Base-by-base conservation (phyloP, 2,888 invertebrate species). In the Spisula subtruncata region DNA sequence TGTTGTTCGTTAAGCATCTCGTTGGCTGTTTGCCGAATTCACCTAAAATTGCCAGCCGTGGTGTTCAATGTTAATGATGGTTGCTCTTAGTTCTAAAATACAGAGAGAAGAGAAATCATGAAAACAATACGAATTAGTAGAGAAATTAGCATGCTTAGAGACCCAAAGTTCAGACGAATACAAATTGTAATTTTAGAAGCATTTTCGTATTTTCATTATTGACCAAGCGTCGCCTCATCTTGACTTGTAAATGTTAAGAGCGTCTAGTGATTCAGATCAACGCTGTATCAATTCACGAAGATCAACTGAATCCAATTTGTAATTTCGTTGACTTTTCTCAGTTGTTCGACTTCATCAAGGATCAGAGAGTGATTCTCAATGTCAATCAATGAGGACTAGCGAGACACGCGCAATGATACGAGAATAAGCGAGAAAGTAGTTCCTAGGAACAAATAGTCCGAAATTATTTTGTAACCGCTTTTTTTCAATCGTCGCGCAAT, bases 271-370 rank as follows among this genome's bases (percentile, higher is more conserved):
- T 51, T 71, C 51, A 75, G 32, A 71, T 84, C 84, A 41, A 6
- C 79, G 16, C 32, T 29, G 60, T 85, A 85, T 85, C 80, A 80
- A 54, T 85, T 88, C 83, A 79, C 41, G 14, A 48, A 48, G 85
- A 87, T 86, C 85, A 87, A 48, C 85, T 86, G 90, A 93, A 93
- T 93, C 93, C 93, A 91, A 91, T 92, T 93, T 92, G 92, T 93
- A 93, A 93, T 93, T 93, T 90, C 92, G 93, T 93, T 92, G 90
- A 93, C 92, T 92, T 88, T 86, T 85, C 83, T 86, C 91, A 86
- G 88, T 93, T 91, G 87, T 89, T 88, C 51, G 84, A 89, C 81
- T 93, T 92, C 91, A 89, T 90, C 85, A 91, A 88, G 83, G 91
- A 89, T 91, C 88, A 89, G 75, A 84, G 84, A 46, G 75, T 86